Conservation (phyloP, 2,888 invertebrate genomes). For the Chloroclystis v-ata region DNA sequence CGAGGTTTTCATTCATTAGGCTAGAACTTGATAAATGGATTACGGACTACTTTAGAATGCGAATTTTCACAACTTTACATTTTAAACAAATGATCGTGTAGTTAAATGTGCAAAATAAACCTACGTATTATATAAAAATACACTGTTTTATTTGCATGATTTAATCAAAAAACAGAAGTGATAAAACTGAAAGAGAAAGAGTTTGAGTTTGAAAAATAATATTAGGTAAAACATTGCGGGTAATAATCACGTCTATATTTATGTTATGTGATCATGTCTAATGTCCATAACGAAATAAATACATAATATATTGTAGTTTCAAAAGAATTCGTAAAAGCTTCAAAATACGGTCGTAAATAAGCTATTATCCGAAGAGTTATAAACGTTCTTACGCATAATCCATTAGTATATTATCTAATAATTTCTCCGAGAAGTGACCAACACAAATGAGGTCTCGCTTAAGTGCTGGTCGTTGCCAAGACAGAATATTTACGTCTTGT, state of each 20-base stretch:
- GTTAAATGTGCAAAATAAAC: too few relatives aligned
- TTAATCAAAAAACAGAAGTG: too few relatives aligned
- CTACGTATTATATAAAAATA: too few relatives aligned
- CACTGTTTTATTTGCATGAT: too few relatives aligned
- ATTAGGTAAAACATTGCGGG: too few relatives aligned
- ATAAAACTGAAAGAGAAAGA: too few relatives aligned
- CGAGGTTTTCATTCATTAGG: slow-evolving; percentile 20
- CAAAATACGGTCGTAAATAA: not conserved
- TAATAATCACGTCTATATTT: too few relatives aligned
- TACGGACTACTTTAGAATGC: slow-evolving; percentile 19
- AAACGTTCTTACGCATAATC: slow-evolving; percentile 2
- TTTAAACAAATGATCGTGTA: too few relatives aligned
- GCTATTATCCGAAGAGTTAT: slow-evolving; percentile 3
- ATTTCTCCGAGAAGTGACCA: slow-evolving; percentile 15
- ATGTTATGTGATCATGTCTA: too few relatives aligned
- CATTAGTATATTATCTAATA: slow-evolving; percentile 17
- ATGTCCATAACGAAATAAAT: too few relatives aligned
- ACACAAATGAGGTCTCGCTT: slow-evolving; percentile 16
- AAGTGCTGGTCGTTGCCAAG: slow-evolving; percentile 24
- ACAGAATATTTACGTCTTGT: slow-evolving; percentile 19
- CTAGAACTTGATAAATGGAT: slow-evolving; percentile 21
- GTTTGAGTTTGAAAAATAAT: too few relatives aligned
- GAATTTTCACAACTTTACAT: too few relatives aligned
- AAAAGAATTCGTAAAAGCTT: not conserved
- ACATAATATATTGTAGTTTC: not conserved